phyloP scores from a whole-genome alignment of 2,888 invertebrate genomes.

The Hemistola chrysoprasaria region DNA sequence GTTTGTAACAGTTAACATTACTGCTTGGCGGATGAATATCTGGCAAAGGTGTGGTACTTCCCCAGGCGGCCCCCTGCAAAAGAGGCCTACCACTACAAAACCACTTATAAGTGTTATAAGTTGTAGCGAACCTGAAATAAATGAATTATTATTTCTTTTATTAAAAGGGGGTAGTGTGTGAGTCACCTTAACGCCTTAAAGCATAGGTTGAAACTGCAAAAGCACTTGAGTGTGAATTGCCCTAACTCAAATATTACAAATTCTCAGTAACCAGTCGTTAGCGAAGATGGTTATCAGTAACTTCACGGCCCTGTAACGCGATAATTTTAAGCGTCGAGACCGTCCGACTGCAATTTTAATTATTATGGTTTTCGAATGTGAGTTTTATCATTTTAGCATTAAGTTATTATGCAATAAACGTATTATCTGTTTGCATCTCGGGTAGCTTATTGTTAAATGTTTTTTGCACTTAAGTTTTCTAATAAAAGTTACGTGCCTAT shows the following conservation, averaged over 20 bases:
- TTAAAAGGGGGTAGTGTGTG: no score
- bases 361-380: conserved; percentile 11
- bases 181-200: no score
- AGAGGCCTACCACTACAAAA: no score
- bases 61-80: no score
- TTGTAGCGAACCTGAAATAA: no score
- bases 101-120: no score
- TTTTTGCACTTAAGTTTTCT: no score
- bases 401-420: not conserved
- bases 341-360: conserved; percentile 18
- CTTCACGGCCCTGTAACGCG: conserved; percentile 45
- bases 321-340: conserved; percentile 45
- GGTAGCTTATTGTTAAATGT: not conserved
- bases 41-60: no score
- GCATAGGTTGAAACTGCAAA: not conserved
- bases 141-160: no score
- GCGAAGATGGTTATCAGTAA: conserved; percentile 43
- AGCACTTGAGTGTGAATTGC: conserved; percentile 17
- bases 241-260: conserved; percentile 49
- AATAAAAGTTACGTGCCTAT: no score
- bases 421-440: not conserved
- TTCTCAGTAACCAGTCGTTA: conserved; percentile 49
- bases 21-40: no score
- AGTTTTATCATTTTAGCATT: conserved; percentile 1
- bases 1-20: no score